phyloP scores from a whole-genome alignment of 2,888 invertebrate species.

The Rhabditoides inermis region DNA sequence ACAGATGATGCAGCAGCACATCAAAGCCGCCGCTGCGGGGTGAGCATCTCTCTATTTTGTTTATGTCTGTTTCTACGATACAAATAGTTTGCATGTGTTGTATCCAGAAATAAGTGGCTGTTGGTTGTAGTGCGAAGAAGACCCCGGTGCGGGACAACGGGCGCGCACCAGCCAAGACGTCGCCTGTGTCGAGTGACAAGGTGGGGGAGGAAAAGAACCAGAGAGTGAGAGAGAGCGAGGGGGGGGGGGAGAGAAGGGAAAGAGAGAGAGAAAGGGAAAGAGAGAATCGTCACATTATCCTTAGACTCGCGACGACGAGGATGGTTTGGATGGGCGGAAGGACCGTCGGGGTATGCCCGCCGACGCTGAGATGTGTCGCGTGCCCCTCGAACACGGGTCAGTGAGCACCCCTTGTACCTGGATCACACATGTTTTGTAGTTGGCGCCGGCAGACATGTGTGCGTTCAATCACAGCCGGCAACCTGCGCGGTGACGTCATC shows the following conservation, averaged over 20 bases:
- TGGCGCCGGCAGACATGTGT: slow-evolving; percentile 44
- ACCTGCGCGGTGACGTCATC: slow-evolving; percentile 83
- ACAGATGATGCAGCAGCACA: slow-evolving; percentile 16
- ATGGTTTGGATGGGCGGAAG: slow-evolving; percentile 8
- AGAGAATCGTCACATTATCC: slow-evolving; percentile 2
- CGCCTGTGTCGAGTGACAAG: too few relatives aligned
- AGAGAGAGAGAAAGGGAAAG: background rate
- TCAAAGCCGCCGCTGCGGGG: slow-evolving; percentile 5
- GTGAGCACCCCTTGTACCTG: background rate
- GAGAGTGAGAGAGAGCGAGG: background rate
- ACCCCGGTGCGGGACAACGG: too few relatives aligned
- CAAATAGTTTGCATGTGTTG: too few relatives aligned
- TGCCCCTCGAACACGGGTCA: slow-evolving; percentile 8
- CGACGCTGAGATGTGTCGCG: background rate
- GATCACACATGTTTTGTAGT: slow-evolving; percentile 7
- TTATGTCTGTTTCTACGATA: too few relatives aligned
- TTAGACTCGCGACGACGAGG: too few relatives aligned
- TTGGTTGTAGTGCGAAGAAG: too few relatives aligned
- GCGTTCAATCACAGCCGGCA: slow-evolving; percentile 57
- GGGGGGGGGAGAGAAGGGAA: slow-evolving; percentile 1
- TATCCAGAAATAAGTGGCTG: too few relatives aligned
- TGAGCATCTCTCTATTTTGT: too few relatives aligned
- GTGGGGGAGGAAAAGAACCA: too few relatives aligned
- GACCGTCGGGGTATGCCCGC: slow-evolving; percentile 8
- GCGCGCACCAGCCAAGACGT: too few relatives aligned